Conservation (phyloP, 2,113 vertebrate genomes). For the Panurus biarmicus region DNA sequence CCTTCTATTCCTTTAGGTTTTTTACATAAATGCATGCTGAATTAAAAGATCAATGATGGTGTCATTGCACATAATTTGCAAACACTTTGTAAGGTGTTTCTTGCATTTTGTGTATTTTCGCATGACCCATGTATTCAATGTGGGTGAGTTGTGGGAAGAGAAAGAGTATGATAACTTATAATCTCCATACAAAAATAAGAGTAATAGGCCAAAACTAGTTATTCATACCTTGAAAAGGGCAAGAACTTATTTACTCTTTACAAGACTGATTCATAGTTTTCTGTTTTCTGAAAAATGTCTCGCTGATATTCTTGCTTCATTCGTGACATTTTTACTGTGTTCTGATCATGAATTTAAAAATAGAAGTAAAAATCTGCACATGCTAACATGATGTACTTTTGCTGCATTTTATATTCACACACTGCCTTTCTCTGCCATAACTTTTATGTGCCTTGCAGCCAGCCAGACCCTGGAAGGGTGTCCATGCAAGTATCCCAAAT, state of each 20-base stretch:
- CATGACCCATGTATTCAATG: not conserved
- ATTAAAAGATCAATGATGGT: not conserved
- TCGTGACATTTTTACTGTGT: not conserved
- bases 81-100: not conserved
- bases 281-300: not conserved
- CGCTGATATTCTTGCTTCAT: not conserved
- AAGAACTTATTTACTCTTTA: not conserved
- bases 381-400: not conserved
- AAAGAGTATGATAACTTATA: not conserved
- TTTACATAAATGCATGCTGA: not conserved
- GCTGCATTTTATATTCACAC: not conserved
- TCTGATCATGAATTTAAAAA: not conserved
- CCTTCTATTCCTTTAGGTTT: not conserved
- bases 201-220: not conserved
- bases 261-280: not conserved
- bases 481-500: not conserved
- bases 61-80: not conserved
- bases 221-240: not conserved
- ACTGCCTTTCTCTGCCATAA: not conserved
- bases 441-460: not conserved
- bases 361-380: not conserved
- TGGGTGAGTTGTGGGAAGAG: slow-evolving; percentile 9
- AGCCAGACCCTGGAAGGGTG: not conserved
- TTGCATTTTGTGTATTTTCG: not conserved
- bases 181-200: not conserved